These are phyloP conservation scores for Phoxinus phoxinus DNA, from an alignment of 2,113 vertebrate species.

Conservation along the genomic window DNA sequence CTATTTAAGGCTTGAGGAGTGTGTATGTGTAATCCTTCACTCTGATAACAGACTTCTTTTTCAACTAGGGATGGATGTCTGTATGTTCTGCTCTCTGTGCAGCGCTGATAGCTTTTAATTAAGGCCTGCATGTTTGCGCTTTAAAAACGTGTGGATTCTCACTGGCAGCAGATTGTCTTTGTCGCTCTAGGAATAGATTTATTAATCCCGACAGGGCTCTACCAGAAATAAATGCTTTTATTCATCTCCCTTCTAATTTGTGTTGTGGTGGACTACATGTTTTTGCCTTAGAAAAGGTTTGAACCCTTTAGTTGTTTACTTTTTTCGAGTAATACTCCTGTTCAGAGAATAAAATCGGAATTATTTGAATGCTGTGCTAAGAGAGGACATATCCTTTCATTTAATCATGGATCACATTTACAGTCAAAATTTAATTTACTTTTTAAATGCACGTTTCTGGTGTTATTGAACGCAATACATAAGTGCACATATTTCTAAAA, in stretches of 20 bases:
- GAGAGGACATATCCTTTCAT: background rate
- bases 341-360: background rate
- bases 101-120: slow-evolving; percentile 73
- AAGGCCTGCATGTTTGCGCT: slow-evolving; percentile 47
- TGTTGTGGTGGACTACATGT: slow-evolving; percentile 6
- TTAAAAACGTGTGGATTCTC: slow-evolving; percentile 48
- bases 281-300: slow-evolving; percentile 17
- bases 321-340: background rate
- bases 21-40: slow-evolving; percentile 57
- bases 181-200: slow-evolving; percentile 59
- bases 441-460: background rate
- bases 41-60: slow-evolving; percentile 44
- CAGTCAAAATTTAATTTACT: background rate
- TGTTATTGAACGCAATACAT: background rate
- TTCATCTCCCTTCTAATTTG: slow-evolving; percentile 32
- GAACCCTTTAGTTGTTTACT: background rate
- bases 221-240: slow-evolving; percentile 40
- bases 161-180: slow-evolving; percentile 10
- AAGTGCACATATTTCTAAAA: background rate
- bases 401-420: background rate
- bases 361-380: background rate
- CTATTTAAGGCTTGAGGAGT: slow-evolving; percentile 32
- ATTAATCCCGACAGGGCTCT: slow-evolving; percentile 48
- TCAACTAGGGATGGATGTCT: slow-evolving; percentile 62
- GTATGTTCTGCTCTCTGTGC: slow-evolving; percentile 66